Conservation (phyloP, 2,113 vertebrate genomes). For the Tylochromis polylepis region DNA sequence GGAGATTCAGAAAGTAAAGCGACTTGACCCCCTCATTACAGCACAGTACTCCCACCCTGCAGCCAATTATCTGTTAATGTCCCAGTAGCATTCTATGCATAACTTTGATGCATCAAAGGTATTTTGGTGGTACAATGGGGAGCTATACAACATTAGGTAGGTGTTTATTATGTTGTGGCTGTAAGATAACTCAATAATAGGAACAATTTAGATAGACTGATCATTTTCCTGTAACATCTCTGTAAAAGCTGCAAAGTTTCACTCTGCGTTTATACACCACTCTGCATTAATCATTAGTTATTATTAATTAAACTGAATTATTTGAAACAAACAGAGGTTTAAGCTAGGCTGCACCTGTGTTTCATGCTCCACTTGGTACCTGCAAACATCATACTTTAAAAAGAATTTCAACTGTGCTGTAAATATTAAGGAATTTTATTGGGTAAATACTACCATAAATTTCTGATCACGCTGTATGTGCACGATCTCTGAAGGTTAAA, state of each 20-base stretch:
- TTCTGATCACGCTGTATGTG: background rate
- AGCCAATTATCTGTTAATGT: background rate
- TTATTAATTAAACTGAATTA: background rate
- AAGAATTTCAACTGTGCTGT: background rate
- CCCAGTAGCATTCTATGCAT: background rate
- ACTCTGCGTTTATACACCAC: background rate
- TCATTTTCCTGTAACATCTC: background rate
- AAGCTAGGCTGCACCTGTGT: background rate
- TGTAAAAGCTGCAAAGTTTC: background rate
- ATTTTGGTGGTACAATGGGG: background rate
- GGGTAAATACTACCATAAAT: background rate
- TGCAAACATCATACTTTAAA: background rate
- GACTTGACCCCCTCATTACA: background rate
- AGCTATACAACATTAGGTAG: background rate
- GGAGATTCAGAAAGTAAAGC: background rate
- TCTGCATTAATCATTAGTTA: background rate
- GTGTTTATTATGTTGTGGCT: background rate
- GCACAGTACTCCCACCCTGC: background rate
- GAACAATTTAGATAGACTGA: background rate
- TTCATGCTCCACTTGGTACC: background rate
- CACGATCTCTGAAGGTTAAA: background rate
- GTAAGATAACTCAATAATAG: accelerated
- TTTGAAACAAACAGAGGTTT: background rate
- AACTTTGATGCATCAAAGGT: background rate
- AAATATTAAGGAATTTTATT: background rate